Base-by-base conservation (phyloP, 2,888 invertebrate genomes). In the Scrobipalpa atriplicella region DNA sequence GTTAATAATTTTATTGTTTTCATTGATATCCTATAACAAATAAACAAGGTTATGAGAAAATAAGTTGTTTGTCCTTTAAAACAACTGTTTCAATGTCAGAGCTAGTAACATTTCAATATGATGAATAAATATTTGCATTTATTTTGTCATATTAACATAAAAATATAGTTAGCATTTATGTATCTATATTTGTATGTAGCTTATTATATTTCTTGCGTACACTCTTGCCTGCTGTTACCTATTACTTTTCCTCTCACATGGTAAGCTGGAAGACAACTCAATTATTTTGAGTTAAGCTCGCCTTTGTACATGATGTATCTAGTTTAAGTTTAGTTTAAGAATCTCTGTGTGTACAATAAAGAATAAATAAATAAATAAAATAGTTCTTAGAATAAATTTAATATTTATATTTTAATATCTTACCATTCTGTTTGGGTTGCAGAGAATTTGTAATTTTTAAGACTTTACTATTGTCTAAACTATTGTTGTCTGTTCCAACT, bases 401-500 rank as follows among this genome's bases (percentile, higher is more conserved):
- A n/a, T n/a, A n/a, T n/a, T n/a, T n/a, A n/a, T n/a, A n/a, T n/a
- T 8, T 11, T 11, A 51, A 54, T 54, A 41, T 69, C 66, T 69
- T 69, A 36, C 62, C 52, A 58, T 58, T 58, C 21, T 19, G 21
- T 38, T 58, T 58, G 8, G 38, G 16, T 38, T 21, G 56, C 36
- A 56, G 6, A 36, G 29, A 29, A 21, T 36, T 56, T 36, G 16
- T 29, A 9, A 29, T 29, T 38, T 29, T 58, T 9, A 38, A 3
- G 8, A 58, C 16, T 38, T 58, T 58, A 58, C 62, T 75, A 68
- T 69, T 70, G 76, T 75, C 78, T 77, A 78, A 71, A 74, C 69
- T 79, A 58, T 58, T 75, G 70, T 72, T 72, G 68, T 84, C 81
- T 70, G 77, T 73, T 72, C 83, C 81, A 67, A 85, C 80, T 65